Conservation (phyloP, 2,888 invertebrate species). For the Plagodis pulveraria region DNA sequence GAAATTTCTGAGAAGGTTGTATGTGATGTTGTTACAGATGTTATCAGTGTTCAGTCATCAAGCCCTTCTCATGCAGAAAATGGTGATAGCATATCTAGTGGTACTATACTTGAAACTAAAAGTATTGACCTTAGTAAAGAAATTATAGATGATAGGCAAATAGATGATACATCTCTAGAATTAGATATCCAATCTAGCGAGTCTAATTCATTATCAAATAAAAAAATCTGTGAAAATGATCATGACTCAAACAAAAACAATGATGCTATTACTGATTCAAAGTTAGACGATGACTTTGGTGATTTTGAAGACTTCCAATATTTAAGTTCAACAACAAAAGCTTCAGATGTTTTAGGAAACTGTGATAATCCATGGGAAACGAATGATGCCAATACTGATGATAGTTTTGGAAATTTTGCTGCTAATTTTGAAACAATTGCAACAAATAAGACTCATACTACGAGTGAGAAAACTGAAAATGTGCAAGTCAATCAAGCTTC, state of each 20-base stretch:
- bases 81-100: slow-evolving; percentile 24
- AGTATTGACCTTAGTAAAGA: slow-evolving; percentile 30
- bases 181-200: slow-evolving; percentile 20
- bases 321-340: slow-evolving; percentile 47
- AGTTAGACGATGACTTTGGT: slow-evolving; percentile 73
- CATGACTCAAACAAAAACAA: slow-evolving; percentile 15
- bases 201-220: slow-evolving; percentile 13
- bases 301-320: slow-evolving; percentile 83
- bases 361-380: slow-evolving; percentile 71
- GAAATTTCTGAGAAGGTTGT: slow-evolving; percentile 39
- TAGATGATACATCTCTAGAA: slow-evolving; percentile 28
- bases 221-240: slow-evolving; percentile 17
- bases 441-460: slow-evolving; percentile 20
- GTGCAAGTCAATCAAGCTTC: slow-evolving; percentile 29
- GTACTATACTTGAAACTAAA: slow-evolving; percentile 35
- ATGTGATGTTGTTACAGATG: slow-evolving; percentile 38
- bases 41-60: slow-evolving; percentile 32
- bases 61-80: slow-evolving; percentile 35
- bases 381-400: slow-evolving; percentile 46
- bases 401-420: slow-evolving; percentile 67
- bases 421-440: slow-evolving; percentile 61
- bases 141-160: slow-evolving; percentile 26
- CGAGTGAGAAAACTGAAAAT: slow-evolving; percentile 34
- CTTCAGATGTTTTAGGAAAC: slow-evolving; percentile 46
- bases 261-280: slow-evolving; percentile 22